Base-by-base conservation (phyloP, 2,797 vertebrate species). In the Crocodylus rhombifer region DNA sequence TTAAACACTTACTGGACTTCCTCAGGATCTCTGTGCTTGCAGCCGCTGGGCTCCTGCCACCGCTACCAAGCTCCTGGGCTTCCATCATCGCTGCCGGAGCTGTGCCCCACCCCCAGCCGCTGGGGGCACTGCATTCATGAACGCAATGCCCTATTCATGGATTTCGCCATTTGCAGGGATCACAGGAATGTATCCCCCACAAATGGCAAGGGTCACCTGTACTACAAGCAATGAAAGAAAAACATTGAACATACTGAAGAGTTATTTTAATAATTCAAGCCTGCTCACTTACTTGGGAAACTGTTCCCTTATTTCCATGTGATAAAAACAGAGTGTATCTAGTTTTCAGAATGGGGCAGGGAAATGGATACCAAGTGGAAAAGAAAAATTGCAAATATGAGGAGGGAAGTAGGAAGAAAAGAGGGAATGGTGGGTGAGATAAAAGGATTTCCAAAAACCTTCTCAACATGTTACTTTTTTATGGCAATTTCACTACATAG, bases 401-500 rank as follows among this genome's bases (percentile, higher is more conserved):
- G 82, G 92, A 91, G 16, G 2, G 82, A 90, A n/a, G 13, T 62
- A 81, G n/a, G 79, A 91, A 84, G 28, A 23, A 92, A 91, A 91
- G 6, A 77, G 73, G 28, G 18, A 95, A 51, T 14, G 61, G 3
- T 1, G 18, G 82, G 5, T 64, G 23, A 89, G 14, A 77, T 14
- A 16, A 16, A 88, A 74, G 0, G 0, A 33, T 80, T 90, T 88
- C 60, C n/a, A 76, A 91, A 91, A 67, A 0, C 0, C 57, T 94
- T 85, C 56, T 82, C 77, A 82, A 77, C n/a, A 51, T 21, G 5
- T 36, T 30, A 80, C 78, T 30, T 80, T 42, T 42, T 14, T 57
- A 61, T 23, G 26, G 3, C 20, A 73, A 1, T 56, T 9, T 64
- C 67, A 58, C 4, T 11, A 15, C 57, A 4, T 63, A 16, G 9